Conservation (phyloP, 2,888 invertebrate species). For the Parasteatoda lunata region DNA sequence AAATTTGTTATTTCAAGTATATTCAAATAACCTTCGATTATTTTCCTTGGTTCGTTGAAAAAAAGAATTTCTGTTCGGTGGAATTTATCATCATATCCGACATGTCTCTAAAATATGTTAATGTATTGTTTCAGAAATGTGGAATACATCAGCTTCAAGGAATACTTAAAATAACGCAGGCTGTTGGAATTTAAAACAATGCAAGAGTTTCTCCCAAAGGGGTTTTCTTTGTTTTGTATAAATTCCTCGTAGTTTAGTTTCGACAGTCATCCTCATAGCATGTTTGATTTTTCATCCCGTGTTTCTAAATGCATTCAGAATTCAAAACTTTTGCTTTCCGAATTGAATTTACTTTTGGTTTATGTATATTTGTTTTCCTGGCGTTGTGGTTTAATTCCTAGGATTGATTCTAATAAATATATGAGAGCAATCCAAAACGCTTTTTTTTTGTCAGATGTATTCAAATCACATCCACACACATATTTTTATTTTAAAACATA, state of each 20-base stretch:
- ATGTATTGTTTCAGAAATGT: constrained; percentile 3
- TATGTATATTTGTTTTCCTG: not conserved
- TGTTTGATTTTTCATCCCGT: not conserved
- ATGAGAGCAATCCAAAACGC: too few species aligned
- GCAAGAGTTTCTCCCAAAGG: not conserved
- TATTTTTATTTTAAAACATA: too few species aligned
- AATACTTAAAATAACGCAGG: not conserved
- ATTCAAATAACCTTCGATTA: too few species aligned
- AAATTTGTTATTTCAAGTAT: too few species aligned
- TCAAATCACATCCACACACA: too few species aligned
- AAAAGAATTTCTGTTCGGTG: not conserved
- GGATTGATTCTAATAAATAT: not conserved
- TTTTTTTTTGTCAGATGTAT: too few species aligned
- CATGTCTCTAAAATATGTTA: constrained; percentile 5
- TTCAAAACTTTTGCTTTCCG: not conserved
- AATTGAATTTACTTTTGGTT: not conserved
- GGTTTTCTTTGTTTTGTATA: not conserved
- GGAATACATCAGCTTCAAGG: not conserved
- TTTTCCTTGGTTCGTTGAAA: too few species aligned
- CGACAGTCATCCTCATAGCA: not conserved
- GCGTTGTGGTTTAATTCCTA: not conserved
- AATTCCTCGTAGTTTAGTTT: not conserved
- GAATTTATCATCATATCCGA: constrained; percentile 5
- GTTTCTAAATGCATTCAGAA: not conserved
- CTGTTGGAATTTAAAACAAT: not conserved